phyloP scores from a whole-genome alignment of 2,797 vertebrate genomes.

The Enteromius mattozi region DNA sequence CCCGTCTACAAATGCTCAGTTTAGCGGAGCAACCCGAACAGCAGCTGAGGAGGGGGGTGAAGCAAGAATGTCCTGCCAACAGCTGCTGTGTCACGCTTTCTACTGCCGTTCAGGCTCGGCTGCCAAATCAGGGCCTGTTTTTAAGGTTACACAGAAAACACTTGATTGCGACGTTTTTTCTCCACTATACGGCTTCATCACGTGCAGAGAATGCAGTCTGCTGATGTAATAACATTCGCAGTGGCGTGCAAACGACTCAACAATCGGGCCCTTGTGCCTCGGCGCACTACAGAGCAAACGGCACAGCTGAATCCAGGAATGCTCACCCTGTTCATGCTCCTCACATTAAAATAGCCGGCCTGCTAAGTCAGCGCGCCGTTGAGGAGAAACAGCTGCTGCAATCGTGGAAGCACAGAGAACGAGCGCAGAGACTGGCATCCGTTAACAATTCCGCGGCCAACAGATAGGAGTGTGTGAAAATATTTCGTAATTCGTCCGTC shows the following conservation, averaged over 20 bases:
- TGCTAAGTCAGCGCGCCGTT: constrained; percentile 74
- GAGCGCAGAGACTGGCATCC: neutral
- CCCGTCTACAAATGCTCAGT: constrained; percentile 5
- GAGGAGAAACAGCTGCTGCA: constrained; percentile 75
- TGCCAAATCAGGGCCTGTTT: constrained; percentile 14
- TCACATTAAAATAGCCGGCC: constrained; percentile 77
- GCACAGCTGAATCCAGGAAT: constrained; percentile 78
- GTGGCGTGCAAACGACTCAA: constrained; percentile 19
- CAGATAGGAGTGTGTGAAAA: constrained; percentile 3
- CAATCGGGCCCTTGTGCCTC: constrained; percentile 58
- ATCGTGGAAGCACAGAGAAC: constrained; percentile 46
- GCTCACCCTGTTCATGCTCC: constrained; percentile 66
- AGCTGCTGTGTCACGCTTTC: constrained; percentile 60
- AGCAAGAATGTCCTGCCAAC: constrained; percentile 46
- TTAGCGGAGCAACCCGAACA: constrained; percentile 10
- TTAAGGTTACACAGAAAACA: neutral
- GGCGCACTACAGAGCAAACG: constrained; percentile 55
- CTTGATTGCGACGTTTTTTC: neutral
- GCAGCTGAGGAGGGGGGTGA: constrained; percentile 29
- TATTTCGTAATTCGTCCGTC: neutral
- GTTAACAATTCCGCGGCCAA: neutral
- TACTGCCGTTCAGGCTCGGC: constrained; percentile 9
- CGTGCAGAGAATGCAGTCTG: neutral
- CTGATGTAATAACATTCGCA: constrained; percentile 38
- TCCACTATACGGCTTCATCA: neutral